phyloP scores from a whole-genome alignment of 2,888 invertebrate species.

The Lobophora halterata region DNA sequence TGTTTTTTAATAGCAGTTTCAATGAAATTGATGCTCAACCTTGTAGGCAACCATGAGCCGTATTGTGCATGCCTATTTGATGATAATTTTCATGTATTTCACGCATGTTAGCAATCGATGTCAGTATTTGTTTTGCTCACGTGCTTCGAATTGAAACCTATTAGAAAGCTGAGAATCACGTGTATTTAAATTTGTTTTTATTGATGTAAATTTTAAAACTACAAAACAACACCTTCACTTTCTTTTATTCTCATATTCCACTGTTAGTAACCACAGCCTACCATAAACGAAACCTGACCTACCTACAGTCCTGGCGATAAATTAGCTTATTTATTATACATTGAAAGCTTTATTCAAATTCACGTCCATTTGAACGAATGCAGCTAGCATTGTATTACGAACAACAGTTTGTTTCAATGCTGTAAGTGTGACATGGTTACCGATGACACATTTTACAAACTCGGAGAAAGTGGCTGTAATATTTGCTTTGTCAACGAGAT shows the following conservation, averaged over 20 bases:
- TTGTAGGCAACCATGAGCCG: conserved; percentile 6
- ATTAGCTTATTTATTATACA: conserved; percentile 30
- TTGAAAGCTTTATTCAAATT: conserved; percentile 26
- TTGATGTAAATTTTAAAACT: conserved; percentile 33
- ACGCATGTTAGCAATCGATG: background rate
- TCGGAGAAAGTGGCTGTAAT: conserved; percentile 51
- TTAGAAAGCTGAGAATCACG: no score
- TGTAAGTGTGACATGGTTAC: conserved; percentile 28
- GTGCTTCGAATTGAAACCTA: background rate
- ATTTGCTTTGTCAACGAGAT: conserved; percentile 27
- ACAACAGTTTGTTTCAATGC: conserved; percentile 15
- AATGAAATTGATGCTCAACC: conserved; percentile 7
- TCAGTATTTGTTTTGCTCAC: background rate
- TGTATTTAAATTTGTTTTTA: no score
- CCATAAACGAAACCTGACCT: conserved; percentile 50
- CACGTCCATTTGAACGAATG: background rate
- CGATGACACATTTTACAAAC: conserved; percentile 37
- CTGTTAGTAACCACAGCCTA: conserved; percentile 56
- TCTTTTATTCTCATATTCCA: conserved; percentile 52
- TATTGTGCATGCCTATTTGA: background rate
- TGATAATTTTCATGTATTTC: conserved; percentile 7
- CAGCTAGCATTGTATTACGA: conserved; percentile 29
- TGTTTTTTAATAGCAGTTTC: background rate
- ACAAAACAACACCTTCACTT: conserved; percentile 53
- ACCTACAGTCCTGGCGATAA: conserved; percentile 32